Conservation (phyloP, 2,888 invertebrate genomes). For the Lepidochitona cinerea region DNA sequence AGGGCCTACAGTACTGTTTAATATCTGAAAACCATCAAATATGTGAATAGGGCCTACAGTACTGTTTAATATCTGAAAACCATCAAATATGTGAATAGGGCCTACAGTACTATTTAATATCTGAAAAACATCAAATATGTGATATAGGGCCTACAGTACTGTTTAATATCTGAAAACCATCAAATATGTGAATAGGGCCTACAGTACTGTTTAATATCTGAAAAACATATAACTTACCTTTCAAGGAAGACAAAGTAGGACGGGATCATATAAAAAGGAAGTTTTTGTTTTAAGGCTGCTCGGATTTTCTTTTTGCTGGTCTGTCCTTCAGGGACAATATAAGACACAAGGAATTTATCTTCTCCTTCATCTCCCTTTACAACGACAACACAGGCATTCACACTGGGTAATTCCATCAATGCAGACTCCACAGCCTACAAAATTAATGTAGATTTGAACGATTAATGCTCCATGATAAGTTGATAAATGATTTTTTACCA, state of each 20-base stretch:
- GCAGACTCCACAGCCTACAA: slow-evolving; percentile 70
- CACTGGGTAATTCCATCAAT: slow-evolving; percentile 64
- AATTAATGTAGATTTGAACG: no score
- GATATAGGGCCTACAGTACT: no score
- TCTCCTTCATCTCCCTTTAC: slow-evolving; percentile 70
- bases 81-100: no score
- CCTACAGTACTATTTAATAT: not conserved
- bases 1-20: no score
- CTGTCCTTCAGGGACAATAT: slow-evolving; percentile 65
- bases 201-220: not conserved
- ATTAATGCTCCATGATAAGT: no score
- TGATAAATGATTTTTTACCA: no score
- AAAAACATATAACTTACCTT: slow-evolving; percentile 61
- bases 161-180: no score
- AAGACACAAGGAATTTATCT: slow-evolving; percentile 71
- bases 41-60: no score
- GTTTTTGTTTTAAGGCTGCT: slow-evolving; percentile 66
- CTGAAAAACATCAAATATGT: not conserved
- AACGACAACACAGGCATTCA: slow-evolving; percentile 67
- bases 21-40: no score
- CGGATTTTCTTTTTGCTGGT: slow-evolving; percentile 66
- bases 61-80: no score
- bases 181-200: no score
- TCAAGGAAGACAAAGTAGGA: slow-evolving; percentile 67
- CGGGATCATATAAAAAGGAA: slow-evolving; percentile 73